phyloP scores from a whole-genome alignment of 2,888 invertebrate species.

The Tenthredo scrophulariae region DNA sequence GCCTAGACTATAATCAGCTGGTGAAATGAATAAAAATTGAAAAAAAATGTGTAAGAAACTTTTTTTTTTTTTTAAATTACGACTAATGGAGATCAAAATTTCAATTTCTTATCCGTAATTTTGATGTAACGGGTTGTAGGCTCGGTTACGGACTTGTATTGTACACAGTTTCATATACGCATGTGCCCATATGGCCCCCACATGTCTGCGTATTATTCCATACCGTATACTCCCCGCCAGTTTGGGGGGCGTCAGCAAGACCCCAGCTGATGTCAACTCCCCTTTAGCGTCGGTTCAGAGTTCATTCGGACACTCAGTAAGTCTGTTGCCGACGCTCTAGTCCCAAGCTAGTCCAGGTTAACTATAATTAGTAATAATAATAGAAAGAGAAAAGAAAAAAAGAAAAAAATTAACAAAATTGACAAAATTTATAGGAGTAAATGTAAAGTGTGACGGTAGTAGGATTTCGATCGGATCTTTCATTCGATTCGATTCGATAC shows the following conservation, averaged over 20 bases:
- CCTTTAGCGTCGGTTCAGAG: conserved; percentile 62
- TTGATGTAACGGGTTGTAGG: not conserved
- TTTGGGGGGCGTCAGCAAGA: conserved; percentile 62
- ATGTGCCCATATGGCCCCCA: conserved; percentile 53
- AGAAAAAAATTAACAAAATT: not conserved
- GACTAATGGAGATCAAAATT: not conserved
- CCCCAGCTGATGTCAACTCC: conserved; percentile 72
- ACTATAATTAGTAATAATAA: not conserved
- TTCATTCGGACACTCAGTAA: conserved; percentile 51
- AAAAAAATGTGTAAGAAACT: too few relatives aligned
- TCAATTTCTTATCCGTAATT: not conserved
- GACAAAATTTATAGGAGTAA: not conserved
- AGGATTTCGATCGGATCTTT: not conserved
- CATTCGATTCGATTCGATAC: not conserved
- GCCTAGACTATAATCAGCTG: not conserved
- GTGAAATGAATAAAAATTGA: not conserved
- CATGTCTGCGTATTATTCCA: conserved; percentile 44
- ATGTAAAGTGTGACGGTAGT: not conserved
- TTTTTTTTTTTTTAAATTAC: too few relatives aligned
- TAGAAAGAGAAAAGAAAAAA: not conserved
- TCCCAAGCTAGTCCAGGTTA: conserved; percentile 24
- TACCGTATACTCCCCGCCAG: conserved; percentile 47
- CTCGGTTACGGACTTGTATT: not conserved
- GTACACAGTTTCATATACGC: conserved; percentile 39
- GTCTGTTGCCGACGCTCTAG: conserved; percentile 34